Evolutionary conservation across 2,797 vertebrate genomes (phyloP), one percentile per base, ranked within the genome.

Genomic region (Oryzias sinensis): DNA sequence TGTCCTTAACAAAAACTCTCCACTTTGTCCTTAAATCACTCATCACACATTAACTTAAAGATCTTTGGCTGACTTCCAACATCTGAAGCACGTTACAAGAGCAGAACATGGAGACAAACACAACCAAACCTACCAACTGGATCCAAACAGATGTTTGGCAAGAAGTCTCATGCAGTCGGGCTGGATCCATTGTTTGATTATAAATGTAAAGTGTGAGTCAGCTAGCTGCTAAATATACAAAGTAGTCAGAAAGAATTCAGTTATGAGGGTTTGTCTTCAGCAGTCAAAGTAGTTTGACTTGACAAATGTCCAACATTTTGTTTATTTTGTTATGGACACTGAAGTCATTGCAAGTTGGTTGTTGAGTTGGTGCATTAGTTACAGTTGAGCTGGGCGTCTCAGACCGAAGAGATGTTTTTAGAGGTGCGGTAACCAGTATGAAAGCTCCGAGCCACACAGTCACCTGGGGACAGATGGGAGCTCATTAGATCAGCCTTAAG

Each of bases 401-500:
- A 78, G 44, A 73, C 46, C 61, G 44, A n/a, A 43, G 0, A 5
- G 24, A 56, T 83, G 79, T 86, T 74, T 82, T 79, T 84, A 79
- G 74, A 53, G 40, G 11, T 27, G 49, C 69, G 49, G 24, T 75
- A 80, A 83, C 82, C 70, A 74, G 77, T 64, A 55, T 59, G 56
- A 78, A 67, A 57, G 71, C 78, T 77, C 63, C 81, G 70, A 80
- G 69, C 59, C 17, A 62, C 43, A 16, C 3, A 37, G 43, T 70
- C 54, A 67, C 37, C 6, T 43, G 67, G 62, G 53, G 66, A 74
- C 87, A 89, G 83, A 88, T 86, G 85, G 80, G 61, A 65, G 68
- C 65, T 76, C 81, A 81, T 90, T 86, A 86, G 77, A 76, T 88
- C 78, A 81, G 71, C 56, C 69, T 86, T 75, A 75, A 56, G 56